phyloP scores from a whole-genome alignment of 2,797 vertebrate species.

The Acestrorhynchus altus region DNA sequence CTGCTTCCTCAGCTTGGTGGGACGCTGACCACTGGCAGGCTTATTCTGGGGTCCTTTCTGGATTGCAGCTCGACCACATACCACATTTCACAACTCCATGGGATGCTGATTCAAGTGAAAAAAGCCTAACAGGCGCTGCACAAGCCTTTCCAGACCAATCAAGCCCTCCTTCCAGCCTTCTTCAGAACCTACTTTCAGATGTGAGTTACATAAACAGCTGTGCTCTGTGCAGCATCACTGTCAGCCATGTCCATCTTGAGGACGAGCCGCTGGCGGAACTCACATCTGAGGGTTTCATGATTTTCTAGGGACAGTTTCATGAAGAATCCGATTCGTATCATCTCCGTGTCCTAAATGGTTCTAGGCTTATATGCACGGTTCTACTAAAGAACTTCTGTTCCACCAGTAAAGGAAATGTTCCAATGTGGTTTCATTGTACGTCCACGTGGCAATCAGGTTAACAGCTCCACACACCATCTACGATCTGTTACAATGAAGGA shows the following conservation, averaged over 20 bases:
- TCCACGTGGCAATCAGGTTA: too few relatives aligned
- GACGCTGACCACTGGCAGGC: slow-evolving; percentile 14
- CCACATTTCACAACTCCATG: slow-evolving; percentile 42
- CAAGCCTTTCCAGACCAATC: slow-evolving; percentile 4
- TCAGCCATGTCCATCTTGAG: background rate
- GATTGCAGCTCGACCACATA: slow-evolving; percentile 28
- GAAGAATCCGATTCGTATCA: too few relatives aligned
- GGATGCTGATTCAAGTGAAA: slow-evolving; percentile 30
- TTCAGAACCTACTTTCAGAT: background rate
- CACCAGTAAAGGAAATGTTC: too few relatives aligned
- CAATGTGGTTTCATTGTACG: too few relatives aligned
- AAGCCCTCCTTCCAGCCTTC: background rate
- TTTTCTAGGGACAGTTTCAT: too few relatives aligned
- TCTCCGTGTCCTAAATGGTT: background rate
- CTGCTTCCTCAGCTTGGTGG: slow-evolving; percentile 25
- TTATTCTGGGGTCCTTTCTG: slow-evolving; percentile 21
- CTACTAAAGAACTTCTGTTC: too few relatives aligned
- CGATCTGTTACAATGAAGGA: too few relatives aligned
- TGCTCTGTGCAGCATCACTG: background rate
- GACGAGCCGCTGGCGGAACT: background rate
- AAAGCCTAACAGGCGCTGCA: slow-evolving; percentile 10
- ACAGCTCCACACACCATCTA: too few relatives aligned
- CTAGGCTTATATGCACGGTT: too few relatives aligned
- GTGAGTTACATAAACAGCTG: background rate
- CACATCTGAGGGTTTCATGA: background rate